Conservation (phyloP, 1,140 invertebrate genomes). For the Mycetomoellerius zeteki region DNA sequence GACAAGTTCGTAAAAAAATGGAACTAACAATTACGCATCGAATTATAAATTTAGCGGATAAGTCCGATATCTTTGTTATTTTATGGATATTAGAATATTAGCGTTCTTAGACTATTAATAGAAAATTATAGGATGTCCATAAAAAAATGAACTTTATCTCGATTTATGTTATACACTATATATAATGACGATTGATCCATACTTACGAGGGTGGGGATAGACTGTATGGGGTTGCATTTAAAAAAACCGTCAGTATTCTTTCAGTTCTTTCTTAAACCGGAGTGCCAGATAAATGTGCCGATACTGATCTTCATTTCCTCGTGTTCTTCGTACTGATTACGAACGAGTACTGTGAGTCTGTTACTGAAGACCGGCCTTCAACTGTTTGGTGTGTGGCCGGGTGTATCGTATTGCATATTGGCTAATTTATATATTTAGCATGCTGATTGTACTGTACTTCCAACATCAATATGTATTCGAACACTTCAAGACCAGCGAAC, state of each 20-base stretch:
- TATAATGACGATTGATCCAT: not conserved
- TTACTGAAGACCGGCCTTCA: not conserved
- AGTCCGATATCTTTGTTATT: not conserved
- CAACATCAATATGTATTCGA: slow-evolving; percentile 36
- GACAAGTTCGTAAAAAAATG: not conserved
- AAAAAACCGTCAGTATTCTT: not conserved
- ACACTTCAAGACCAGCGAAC: not conserved
- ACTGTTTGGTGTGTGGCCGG: slow-evolving; percentile 24
- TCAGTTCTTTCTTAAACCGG: not conserved
- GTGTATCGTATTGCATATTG: not conserved
- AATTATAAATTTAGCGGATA: not conserved
- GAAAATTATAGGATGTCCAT: not conserved
- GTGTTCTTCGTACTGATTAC: not conserved
- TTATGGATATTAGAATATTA: not conserved
- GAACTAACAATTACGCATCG: not conserved
- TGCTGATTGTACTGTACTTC: not conserved
- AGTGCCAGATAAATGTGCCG: not conserved
- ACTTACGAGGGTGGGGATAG: not conserved
- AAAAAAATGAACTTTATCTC: not conserved
- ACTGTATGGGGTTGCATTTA: not conserved
- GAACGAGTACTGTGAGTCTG: not conserved
- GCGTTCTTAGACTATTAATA: not conserved
- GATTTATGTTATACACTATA: not conserved
- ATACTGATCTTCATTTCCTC: not conserved
- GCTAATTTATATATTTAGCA: not conserved